Base-by-base conservation (phyloP, 2,888 invertebrate genomes). In the Myopa tessellatipennis region DNA sequence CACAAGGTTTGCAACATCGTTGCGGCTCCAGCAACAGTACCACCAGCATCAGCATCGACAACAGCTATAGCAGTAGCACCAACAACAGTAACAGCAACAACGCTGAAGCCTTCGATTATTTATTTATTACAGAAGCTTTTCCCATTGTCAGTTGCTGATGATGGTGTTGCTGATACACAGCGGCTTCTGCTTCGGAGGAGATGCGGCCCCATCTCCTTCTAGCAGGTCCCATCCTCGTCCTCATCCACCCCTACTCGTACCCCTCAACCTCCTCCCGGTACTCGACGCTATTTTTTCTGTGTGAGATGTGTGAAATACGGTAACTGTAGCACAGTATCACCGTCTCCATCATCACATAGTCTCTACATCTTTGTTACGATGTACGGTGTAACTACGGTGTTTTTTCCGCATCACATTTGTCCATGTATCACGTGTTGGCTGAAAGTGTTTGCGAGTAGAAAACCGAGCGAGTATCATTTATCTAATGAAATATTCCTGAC, bases 61-160 rank as follows among this genome's bases (percentile, higher is more conserved):
- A 18, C 69, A 40, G 65, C 70, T 36, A 14, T 52, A 60, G 26
- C 26, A 26, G 2, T 40, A 58, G 52, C 34, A 52, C 12, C 61
- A 34, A 7, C 58, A 45, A 18, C 55, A 61, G 34, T 36, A 55
- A 6, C 67, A 65, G 8, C 52, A 72, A 7, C 18, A 40, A 38
- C 40, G 34, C 14, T 36, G 18, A 36, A 55, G 34, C 16, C 45
- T 79, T 81, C 81, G 81, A 82, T 82, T 82, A 82, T 81, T 82
- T 82, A 82, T 82, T 82, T 82, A 82, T 82, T 79, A 26, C 61
- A 26, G 26, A 5, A 82, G 78, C 79, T 80, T 79, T 81, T 81
- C 80, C 80, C 81, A 80, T 81, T 82, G 76, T 78, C 79, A 82
- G 61, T 67, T 78, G 61, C 70, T 73, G 72, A 5, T 77, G 52